Percentiles rank a stretch among this genome's conserved stretches.
These are phyloP conservation scores for Rhinogobius similis DNA, from an alignment of 2,113 vertebrate species.

Conservation along the genomic window DNA sequence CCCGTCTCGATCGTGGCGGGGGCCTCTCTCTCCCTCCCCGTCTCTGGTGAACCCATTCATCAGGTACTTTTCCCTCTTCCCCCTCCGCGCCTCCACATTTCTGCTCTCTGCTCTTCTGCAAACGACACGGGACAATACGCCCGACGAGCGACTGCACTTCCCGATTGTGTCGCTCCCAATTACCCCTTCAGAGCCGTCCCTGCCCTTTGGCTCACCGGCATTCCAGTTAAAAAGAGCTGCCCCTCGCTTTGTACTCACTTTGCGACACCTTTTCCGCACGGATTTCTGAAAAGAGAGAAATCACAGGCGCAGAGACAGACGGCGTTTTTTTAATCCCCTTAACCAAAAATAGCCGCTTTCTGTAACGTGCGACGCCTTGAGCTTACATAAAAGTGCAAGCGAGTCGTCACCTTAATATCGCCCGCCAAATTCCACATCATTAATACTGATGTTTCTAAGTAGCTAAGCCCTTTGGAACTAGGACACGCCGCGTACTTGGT, in stretches of 20 bases:
- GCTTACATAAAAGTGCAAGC: constrained; percentile 53
- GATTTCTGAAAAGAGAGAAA: constrained; percentile 45
- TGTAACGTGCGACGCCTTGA: constrained; percentile 37
- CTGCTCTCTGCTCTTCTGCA: constrained; percentile 23
- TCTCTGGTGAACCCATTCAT: constrained; percentile 34
- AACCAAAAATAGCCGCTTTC: constrained; percentile 62
- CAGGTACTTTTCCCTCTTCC: constrained; percentile 19
- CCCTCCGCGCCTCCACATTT: constrained; percentile 13
- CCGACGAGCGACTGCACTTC: constrained; percentile 43
- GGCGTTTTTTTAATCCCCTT: constrained; percentile 53
- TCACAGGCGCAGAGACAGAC: constrained; percentile 33
- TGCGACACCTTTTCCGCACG: constrained; percentile 29
- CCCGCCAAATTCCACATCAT: constrained; percentile 60
- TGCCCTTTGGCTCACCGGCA: constrained; percentile 53
- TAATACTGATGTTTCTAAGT: constrained; percentile 63
- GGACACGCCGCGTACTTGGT: constrained; percentile 36
- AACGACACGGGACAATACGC: constrained; percentile 44
- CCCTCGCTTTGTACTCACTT: constrained; percentile 26
- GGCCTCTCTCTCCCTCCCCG: not conserved
- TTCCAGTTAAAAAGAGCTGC: constrained; percentile 48
- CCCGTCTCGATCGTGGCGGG: not conserved
- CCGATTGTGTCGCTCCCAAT: constrained; percentile 66
- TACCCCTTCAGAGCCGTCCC: constrained; percentile 57
- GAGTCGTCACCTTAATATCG: constrained; percentile 59
- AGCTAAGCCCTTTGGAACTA: constrained; percentile 57